These are phyloP conservation scores for Colossoma macropomum DNA, from an alignment of 2,113 vertebrate genomes.

Conservation along the genomic window DNA sequence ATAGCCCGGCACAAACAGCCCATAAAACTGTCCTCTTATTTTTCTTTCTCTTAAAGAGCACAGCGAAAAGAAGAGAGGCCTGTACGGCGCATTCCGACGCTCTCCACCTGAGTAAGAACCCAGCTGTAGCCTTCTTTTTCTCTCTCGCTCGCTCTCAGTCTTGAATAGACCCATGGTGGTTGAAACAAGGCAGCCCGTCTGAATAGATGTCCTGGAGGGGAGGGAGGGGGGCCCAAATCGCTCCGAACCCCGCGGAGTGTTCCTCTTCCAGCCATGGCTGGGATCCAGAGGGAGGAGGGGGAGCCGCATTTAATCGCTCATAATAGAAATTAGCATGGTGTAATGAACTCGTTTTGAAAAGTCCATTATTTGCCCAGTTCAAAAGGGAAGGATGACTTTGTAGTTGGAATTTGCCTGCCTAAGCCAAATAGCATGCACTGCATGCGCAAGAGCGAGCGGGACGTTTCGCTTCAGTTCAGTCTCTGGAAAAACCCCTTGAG, in stretches of 20 bases:
- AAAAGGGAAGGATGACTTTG: slow-evolving; percentile 58
- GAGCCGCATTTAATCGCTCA: slow-evolving; percentile 71
- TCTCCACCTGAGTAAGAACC: slow-evolving; percentile 68
- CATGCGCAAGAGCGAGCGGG: background rate
- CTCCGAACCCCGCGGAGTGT: slow-evolving; percentile 61
- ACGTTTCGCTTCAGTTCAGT: background rate
- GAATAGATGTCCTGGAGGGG: slow-evolving; percentile 50
- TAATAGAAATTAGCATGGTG: slow-evolving; percentile 77
- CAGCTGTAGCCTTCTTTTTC: slow-evolving; percentile 60
- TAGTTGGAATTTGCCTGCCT: slow-evolving; percentile 34
- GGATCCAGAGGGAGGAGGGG: slow-evolving; percentile 59
- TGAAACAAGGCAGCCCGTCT: slow-evolving; percentile 68
- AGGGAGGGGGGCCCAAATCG: slow-evolving; percentile 49
- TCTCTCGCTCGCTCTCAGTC: slow-evolving; percentile 28
- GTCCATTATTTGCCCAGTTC: slow-evolving; percentile 69
- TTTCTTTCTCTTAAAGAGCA: slow-evolving; percentile 34
- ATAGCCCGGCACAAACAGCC: slow-evolving; percentile 26
- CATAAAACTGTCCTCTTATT: slow-evolving; percentile 18
- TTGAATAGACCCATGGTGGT: slow-evolving; percentile 77
- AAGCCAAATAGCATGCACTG: slow-evolving; percentile 24
- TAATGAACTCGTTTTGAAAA: slow-evolving; percentile 67
- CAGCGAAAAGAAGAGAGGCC: slow-evolving; percentile 12
- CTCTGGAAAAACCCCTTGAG: background rate
- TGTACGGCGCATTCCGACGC: slow-evolving; percentile 58
- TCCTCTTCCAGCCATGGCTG: slow-evolving; percentile 56